Conservation (phyloP, 1,140 invertebrate genomes). For the Trichonephila clavata region DNA sequence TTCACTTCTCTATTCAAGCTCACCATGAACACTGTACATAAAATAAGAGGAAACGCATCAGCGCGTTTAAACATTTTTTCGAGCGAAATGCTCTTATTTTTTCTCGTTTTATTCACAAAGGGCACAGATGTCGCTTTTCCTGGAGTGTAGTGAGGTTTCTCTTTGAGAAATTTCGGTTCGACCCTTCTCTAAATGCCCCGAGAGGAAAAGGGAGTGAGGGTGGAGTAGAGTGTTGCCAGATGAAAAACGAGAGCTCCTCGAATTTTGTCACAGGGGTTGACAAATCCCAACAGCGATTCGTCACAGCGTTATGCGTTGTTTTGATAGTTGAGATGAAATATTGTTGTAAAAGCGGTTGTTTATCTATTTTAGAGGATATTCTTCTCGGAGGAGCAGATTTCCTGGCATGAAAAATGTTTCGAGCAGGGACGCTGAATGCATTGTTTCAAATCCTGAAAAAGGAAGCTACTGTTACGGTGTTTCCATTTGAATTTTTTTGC, state of each 20-base stretch:
- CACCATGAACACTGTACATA: too few species aligned
- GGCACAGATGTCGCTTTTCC: background rate
- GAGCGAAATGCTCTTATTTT: background rate
- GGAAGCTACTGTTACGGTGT: too few species aligned
- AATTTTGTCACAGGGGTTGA: conserved; percentile 3
- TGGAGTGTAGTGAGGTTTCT: background rate
- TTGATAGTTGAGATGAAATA: background rate
- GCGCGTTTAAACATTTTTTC: background rate
- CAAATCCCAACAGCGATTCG: conserved; percentile 13
- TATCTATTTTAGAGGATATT: background rate
- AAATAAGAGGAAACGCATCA: too few species aligned
- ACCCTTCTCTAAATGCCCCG: background rate
- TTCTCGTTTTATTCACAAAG: background rate
- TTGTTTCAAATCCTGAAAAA: background rate
- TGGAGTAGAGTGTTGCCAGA: background rate
- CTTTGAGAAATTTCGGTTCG: background rate
- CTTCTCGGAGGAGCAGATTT: background rate
- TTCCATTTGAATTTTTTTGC: too few species aligned
- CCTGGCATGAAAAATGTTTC: background rate
- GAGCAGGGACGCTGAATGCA: background rate
- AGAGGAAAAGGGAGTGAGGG: background rate
- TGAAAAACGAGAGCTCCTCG: background rate
- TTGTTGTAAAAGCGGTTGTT: background rate
- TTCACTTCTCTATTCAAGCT: too few species aligned
- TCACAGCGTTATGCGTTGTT: background rate